These are phyloP conservation scores for Tyrophagus putrescentiae DNA, from an alignment of 1,140 invertebrate genomes.

Conservation along the genomic window DNA sequence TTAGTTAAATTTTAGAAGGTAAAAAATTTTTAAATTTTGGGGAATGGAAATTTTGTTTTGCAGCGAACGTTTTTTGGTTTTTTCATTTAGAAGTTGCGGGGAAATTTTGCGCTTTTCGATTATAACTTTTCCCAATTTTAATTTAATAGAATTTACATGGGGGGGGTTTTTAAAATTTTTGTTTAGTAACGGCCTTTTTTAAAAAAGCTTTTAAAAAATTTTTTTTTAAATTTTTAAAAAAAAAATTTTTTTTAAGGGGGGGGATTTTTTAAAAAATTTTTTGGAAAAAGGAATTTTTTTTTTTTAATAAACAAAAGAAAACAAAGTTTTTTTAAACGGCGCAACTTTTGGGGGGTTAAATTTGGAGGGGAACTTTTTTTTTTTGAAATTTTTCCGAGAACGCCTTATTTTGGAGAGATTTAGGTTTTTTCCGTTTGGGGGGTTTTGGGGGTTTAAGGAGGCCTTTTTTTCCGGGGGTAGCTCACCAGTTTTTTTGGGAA, in stretches of 20 bases:
- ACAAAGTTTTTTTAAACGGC: constrained; percentile 57
- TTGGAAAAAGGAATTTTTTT: neutral
- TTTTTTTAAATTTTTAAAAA: too few relatives aligned
- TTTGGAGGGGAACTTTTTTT: constrained; percentile 49
- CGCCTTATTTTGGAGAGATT: constrained; percentile 77
- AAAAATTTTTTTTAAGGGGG: too few relatives aligned
- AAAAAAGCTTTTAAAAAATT: neutral
- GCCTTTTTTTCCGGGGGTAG: constrained; percentile 48
- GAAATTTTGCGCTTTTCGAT: too few relatives aligned
- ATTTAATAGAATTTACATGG: too few relatives aligned
- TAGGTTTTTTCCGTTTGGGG: constrained; percentile 41
- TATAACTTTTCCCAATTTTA: too few relatives aligned
- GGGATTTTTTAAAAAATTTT: neutral
- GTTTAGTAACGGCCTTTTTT: neutral
- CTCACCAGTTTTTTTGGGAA: constrained; percentile 42
- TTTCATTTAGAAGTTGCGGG: too few relatives aligned
- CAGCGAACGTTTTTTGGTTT: too few relatives aligned
- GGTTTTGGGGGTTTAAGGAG: constrained; percentile 28
- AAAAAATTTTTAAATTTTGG: too few relatives aligned
- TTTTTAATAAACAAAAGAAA: neutral
- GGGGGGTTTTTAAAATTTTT: too few relatives aligned
- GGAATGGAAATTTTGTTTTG: too few relatives aligned
- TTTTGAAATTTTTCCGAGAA: constrained; percentile 63
- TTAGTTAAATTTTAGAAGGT: too few relatives aligned
- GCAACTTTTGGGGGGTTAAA: constrained; percentile 70